These are phyloP conservation scores for Bombus consobrinus DNA, from an alignment of 1,140 invertebrate genomes.

Conservation along the genomic window DNA sequence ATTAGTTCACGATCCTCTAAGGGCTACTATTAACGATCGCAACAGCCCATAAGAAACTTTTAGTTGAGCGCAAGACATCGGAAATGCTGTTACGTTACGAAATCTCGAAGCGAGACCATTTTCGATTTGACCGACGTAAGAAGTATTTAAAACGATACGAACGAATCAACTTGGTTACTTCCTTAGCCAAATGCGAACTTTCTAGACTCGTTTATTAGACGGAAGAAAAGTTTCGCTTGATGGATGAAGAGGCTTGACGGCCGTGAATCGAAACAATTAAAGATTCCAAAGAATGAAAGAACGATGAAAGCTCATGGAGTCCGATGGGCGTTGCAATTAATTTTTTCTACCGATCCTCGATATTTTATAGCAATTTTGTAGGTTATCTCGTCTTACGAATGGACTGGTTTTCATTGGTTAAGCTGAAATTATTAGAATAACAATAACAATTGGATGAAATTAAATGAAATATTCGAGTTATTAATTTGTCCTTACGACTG, in stretches of 20 bases:
- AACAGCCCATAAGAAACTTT: neutral
- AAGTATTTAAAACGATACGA: conserved; percentile 20
- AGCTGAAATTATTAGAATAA: no score
- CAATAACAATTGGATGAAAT: no score
- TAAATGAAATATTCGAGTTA: no score
- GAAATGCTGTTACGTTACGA: neutral
- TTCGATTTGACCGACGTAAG: neutral
- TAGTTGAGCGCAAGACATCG: neutral
- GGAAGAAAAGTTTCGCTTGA: neutral
- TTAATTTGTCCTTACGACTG: no score
- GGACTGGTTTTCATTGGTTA: no score
- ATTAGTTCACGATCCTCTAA: neutral
- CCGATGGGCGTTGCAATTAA: neutral
- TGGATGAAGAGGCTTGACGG: no score
- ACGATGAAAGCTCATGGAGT: neutral
- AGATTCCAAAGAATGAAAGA: no score
- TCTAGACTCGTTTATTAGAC: neutral
- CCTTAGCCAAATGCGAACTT: neutral
- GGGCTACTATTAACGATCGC: neutral
- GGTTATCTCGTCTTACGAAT: no score
- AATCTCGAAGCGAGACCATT: neutral
- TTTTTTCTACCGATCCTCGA: neutral
- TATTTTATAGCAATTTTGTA: neutral
- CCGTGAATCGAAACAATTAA: neutral
- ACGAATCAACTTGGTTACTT: neutral